These are phyloP conservation scores for Drosophila picticornis DNA, from an alignment of 2,888 invertebrate genomes.

Conservation along the genomic window DNA sequence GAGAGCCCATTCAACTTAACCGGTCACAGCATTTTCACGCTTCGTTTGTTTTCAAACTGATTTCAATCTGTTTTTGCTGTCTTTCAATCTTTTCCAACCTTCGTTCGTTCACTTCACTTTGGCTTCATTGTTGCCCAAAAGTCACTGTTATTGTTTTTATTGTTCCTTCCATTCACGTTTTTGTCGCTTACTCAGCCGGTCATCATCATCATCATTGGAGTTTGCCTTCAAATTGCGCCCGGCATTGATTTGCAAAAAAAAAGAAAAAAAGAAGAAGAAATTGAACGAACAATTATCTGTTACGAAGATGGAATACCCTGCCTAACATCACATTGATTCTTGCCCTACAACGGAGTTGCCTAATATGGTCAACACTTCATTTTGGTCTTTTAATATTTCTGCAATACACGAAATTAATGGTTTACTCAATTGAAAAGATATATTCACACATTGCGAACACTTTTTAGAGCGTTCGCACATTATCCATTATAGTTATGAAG, in stretches of 20 bases:
- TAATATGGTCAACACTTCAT: neutral
- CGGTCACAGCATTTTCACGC: conserved; percentile 76
- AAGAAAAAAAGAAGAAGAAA: neutral
- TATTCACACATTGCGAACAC: neutral
- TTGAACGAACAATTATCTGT: neutral
- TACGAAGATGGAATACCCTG: neutral
- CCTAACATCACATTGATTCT: neutral
- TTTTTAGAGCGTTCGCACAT: too few species aligned
- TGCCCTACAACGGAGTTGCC: neutral
- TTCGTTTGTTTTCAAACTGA: conserved; percentile 81
- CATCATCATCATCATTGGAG: conserved; percentile 63
- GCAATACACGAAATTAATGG: neutral
- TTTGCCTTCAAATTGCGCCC: conserved; percentile 75
- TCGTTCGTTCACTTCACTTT: conserved; percentile 38
- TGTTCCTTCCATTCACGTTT: conserved; percentile 16
- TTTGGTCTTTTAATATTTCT: neutral
- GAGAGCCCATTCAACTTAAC: conserved; percentile 22
- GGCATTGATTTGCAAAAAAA: conserved; percentile 33
- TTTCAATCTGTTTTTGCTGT: conserved; percentile 81
- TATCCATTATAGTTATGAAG: neutral
- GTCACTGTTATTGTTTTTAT: conserved; percentile 48
- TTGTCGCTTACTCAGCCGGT: conserved; percentile 38
- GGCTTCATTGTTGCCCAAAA: conserved; percentile 75
- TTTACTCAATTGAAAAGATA: neutral
- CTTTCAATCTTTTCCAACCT: conserved; percentile 54